Base-by-base conservation (phyloP, 1,140 invertebrate genomes). In the Drosophila sproati region DNA sequence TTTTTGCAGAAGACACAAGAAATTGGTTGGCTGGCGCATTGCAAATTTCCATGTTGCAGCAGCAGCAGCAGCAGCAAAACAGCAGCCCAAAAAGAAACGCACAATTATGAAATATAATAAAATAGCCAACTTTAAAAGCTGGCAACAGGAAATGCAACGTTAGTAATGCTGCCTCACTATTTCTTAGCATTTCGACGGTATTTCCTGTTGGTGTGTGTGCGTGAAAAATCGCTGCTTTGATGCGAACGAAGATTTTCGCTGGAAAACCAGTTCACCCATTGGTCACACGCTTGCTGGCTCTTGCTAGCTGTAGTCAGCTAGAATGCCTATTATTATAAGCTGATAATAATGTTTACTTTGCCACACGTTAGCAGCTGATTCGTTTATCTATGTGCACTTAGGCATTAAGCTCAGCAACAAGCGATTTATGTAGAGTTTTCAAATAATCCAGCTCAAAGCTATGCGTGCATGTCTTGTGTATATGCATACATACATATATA, bases 341-440 rank as follows among this genome's bases (percentile, higher is more conserved):
- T 70, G 41, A 73, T 73, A 41, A 73, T 73, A 60, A 73, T 68
- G 56, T 69, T 45, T 54, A 60, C 55, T 59, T 73, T 66, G 70
- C 52, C 55, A 52, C 70, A 66, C 61, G 54, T 73, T 73, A 73
- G 62, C 70, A 73, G 62, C 62, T 51, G 61, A 71, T 71, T 60
- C 43, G 55, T 43, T 60, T 62, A 48, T 20, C 41, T 34, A 63
- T 48, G 52, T 12, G 55, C 71, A 73, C 71, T 73, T 47, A 57
- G 29, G 45, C 35, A 45, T 51, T 50, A 34, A 4, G 34, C 34
- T 5, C 34, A n/a, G 10, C 48, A 48, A 52, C 7, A 12, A 3
- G 3, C 28, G 32, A 20, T 60, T 20, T 39, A 52, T 59, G 39
- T 10, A 20, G 31, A 20, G 20, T 20, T 20, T 62, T 32, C 35